A percentile compares a stretch with the other conserved stretches of the same genome.
Conservation (phyloP, 2,888 invertebrate species). For the Mesochorus sp. region DNA sequence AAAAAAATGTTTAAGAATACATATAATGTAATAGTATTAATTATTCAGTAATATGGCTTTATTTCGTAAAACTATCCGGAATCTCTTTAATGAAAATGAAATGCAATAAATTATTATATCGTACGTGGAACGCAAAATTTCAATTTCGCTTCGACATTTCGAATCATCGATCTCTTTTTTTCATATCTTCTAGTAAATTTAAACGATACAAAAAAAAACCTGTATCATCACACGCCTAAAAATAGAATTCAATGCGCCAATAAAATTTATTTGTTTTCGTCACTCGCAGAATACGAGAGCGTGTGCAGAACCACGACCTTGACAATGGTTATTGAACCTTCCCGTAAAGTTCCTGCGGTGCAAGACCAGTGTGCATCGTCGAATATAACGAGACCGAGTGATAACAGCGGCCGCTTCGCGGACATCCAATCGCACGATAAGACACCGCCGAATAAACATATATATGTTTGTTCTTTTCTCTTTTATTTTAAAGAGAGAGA, state of each 20-base stretch:
- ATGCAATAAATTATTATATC: too few relatives aligned
- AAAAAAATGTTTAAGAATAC: too few relatives aligned
- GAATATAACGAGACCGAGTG: constrained; percentile 17
- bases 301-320: constrained; percentile 65
- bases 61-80: too few relatives aligned
- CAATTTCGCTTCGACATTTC: too few relatives aligned
- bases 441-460: constrained; percentile 56
- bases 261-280: constrained; percentile 21
- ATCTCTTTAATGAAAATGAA: too few relatives aligned
- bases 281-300: constrained; percentile 1
- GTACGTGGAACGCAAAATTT: too few relatives aligned
- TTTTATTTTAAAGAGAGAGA: too few relatives aligned
- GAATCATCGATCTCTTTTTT: too few relatives aligned
- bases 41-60: too few relatives aligned
- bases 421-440: constrained; percentile 46
- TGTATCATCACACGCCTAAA: not conserved
- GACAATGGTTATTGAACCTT: constrained; percentile 73
- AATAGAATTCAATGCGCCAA: not conserved
- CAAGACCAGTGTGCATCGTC: constrained; percentile 43
- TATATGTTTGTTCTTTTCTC: constrained; percentile 24
- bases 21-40: too few relatives aligned
- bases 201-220: not conserved
- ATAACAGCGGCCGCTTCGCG: constrained; percentile 51
- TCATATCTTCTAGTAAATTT: not conserved
- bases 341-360: constrained; percentile 28